phyloP scores from a whole-genome alignment of 2,797 vertebrate genomes.

The Bradypus variegatus region DNA sequence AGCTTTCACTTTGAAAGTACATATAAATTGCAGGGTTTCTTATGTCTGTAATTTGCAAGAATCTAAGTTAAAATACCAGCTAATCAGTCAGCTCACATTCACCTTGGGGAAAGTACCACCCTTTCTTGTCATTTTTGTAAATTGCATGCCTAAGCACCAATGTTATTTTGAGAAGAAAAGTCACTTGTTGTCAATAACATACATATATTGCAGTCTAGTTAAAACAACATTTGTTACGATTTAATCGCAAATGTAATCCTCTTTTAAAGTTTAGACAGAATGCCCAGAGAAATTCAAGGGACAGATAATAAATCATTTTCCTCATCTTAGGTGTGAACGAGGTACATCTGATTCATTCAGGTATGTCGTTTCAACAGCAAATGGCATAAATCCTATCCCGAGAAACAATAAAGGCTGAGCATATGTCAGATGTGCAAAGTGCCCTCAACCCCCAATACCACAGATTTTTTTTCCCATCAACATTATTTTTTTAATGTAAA shows the following conservation, averaged over 20 bases:
- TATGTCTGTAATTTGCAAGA: conserved; percentile 82
- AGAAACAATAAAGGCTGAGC: not conserved
- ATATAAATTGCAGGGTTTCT: conserved; percentile 82
- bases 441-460: not conserved
- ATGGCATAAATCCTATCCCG: not conserved
- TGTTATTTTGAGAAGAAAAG: conserved; percentile 75
- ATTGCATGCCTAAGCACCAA: conserved; percentile 78
- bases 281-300: conserved; percentile 75
- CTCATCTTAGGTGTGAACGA: conserved; percentile 69
- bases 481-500: conserved; percentile 23
- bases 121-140: conserved; percentile 81
- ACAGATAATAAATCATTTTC: conserved; percentile 76
- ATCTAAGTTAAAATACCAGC: conserved; percentile 80
- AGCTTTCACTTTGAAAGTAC: conserved; percentile 80
- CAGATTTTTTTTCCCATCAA: not conserved
- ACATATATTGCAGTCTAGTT: conserved; percentile 78
- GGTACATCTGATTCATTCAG: conserved; percentile 65
- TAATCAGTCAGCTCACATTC: conserved; percentile 82
- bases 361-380: conserved; percentile 46
- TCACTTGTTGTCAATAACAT: conserved; percentile 78
- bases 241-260: conserved; percentile 78
- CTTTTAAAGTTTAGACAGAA: conserved; percentile 78
- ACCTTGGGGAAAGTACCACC: conserved; percentile 79
- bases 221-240: conserved; percentile 82
- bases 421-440: not conserved